Base-by-base conservation (phyloP, 2,113 vertebrate species). In the Oxyruncus cristatus region DNA sequence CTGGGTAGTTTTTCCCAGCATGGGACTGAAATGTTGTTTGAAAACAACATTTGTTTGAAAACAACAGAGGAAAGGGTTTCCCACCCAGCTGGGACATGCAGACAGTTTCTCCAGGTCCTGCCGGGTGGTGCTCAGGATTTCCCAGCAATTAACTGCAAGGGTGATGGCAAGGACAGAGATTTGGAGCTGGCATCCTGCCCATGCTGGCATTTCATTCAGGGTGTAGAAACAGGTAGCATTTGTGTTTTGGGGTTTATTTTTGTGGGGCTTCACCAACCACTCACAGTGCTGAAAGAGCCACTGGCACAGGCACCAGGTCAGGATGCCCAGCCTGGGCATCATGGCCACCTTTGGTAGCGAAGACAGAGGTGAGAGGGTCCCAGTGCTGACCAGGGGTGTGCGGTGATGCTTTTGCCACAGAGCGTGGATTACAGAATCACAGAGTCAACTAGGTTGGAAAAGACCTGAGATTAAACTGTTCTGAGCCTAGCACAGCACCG, bases 1-100 rank as follows among this genome's bases (percentile, higher is more conserved):
- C 27, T 2, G 0, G 9, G n/a, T 39, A 41, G 0, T 37, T 84
- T 86, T 63, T 47, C 42, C 27, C 71, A 75, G 11, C 0, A 0
- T 89, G 80, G 42, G 15, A 42, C 17, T 70, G 85, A 66, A 88
- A 44, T 26, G 42, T 33, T 81, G 13, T 74, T 76, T 42, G 74
- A 53, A 89, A 89, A 73, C 19, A 41, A n/a, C n/a, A n/a, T n/a
- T 33, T 81, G 13, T 74, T 76, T 42, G 74, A 53, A 89, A 89
- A 73, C 19, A 41, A n/a, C n/a, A 11, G 1, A 91, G 61, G 47
- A 79, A 73, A 80, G 17, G 1, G 0, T 65, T 89, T 88, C 61
- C 63, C 65, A 41, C 26, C 14, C 1, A 0, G 19, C 50, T 3
- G 4, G 37, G 46, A 26, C 26, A 4, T 11, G 33, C 46, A 55